Base-by-base conservation (phyloP, 2,888 invertebrate genomes). In the Diplolepis rosae region DNA sequence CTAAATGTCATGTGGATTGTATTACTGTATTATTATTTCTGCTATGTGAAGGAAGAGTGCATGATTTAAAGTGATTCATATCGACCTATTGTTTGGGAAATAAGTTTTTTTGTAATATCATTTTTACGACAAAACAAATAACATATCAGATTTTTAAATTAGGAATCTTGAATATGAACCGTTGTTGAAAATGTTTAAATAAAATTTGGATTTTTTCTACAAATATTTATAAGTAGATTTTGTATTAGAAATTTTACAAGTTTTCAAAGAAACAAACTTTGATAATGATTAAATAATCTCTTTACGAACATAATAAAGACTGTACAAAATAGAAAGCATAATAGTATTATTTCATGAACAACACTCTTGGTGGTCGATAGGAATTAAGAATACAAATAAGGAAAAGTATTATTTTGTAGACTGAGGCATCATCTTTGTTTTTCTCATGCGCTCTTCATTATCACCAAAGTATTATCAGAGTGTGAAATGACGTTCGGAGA, bases 271-370 rank as follows among this genome's bases (percentile, higher is more conserved):
- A 48, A 48, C 42, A 42, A n/a, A n/a, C n/a, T n/a, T n/a, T n/a
- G n/a, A n/a, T n/a, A n/a, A n/a, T n/a, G n/a, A n/a, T n/a, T n/a
- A n/a, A n/a, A n/a, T n/a, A n/a, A n/a, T n/a, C n/a, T 72, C 48
- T 66, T 45, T 61, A 9, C 28, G 54, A 50, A 28, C 28, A n/a
- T 28, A 65, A 69, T 51, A 56, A 70, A 68, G 50, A 32, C 24
- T 61, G 56, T 24, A 61, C 24, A 61, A 24, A 61, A 27, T 61
- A 39, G 35, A 35, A 39, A 39, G 61, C 39, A 61, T 61, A 61
- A 61, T 61, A 24, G 56, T 42, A 22, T 76, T 74, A 69, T 54
- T 67, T 70, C 74, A 32, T 71, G 65, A 67, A 71, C 45, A 39
- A 24, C 11, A 18, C 5, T 24, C 50, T 50, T 50, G 13, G 27